Percentiles rank a stretch among this genome's conserved stretches.
phyloP scores from a whole-genome alignment of 2,797 vertebrate genomes.

The Cossypha polioptera region DNA sequence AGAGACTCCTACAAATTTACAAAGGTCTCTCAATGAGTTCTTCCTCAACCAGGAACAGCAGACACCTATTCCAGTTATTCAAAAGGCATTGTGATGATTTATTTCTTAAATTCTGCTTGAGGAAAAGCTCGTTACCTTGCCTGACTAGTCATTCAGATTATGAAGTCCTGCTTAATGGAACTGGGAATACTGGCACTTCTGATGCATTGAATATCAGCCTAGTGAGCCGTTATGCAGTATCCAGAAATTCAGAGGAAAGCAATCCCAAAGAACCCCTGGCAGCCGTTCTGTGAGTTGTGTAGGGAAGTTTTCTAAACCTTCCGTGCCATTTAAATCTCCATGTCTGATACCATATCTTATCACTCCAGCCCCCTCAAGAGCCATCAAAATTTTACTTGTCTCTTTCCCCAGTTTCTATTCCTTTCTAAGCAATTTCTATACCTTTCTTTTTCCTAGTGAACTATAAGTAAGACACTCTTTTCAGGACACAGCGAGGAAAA shows the following conservation, averaged over 20 bases:
- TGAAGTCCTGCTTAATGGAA: neutral
- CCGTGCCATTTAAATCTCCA: neutral
- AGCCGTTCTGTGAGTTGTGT: neutral
- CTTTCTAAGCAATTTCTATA: neutral
- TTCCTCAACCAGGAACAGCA: neutral
- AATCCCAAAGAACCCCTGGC: rapidly evolving
- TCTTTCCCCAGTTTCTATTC: neutral
- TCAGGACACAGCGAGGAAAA: neutral
- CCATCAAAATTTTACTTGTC: neutral
- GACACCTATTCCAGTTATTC: neutral
- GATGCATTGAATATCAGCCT: neutral
- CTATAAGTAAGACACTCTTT: neutral
- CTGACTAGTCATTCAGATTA: neutral
- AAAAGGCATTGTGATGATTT: neutral
- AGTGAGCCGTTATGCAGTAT: neutral
- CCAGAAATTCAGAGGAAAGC: neutral
- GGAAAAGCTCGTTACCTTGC: neutral
- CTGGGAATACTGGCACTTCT: neutral
- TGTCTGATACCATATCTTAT: neutral
- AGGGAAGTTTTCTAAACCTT: neutral
- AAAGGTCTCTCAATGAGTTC: neutral
- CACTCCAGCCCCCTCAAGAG: neutral
- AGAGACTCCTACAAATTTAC: neutral
- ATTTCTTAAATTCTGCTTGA: neutral
- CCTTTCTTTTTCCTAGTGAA: neutral